Conservation (phyloP, 1,140 invertebrate genomes). For the Drosophila tsacasi region DNA sequence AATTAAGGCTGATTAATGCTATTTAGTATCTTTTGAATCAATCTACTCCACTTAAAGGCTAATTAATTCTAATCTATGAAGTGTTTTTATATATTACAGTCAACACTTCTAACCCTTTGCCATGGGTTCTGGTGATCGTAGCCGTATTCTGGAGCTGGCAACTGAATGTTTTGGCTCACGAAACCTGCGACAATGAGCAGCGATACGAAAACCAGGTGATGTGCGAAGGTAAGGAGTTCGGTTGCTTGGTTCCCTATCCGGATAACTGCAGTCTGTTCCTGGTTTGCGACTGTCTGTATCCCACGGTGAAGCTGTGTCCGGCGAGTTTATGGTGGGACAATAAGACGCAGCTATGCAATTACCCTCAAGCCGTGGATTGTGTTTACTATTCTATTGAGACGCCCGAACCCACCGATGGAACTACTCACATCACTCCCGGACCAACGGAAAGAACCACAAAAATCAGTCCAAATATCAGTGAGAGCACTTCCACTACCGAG, state of each 20-base stretch:
- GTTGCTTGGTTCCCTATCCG: constrained; percentile 66
- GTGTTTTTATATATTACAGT: not conserved
- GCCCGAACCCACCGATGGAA: constrained; percentile 31
- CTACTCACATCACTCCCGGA: constrained; percentile 14
- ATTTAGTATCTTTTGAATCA: not conserved
- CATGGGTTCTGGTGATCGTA: constrained; percentile 27
- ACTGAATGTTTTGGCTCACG: constrained; percentile 27
- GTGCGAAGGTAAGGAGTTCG: constrained; percentile 56
- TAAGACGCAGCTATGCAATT: constrained; percentile 54
- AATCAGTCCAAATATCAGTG: not conserved
- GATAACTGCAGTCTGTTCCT: constrained; percentile 66
- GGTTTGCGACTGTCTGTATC: constrained; percentile 70
- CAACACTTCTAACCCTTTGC: constrained; percentile 3
- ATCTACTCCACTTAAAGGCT: not conserved
- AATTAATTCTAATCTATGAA: constrained; percentile 3
- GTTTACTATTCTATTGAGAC: constrained; percentile 43
- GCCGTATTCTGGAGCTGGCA: constrained; percentile 35
- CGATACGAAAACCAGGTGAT: constrained; percentile 68
- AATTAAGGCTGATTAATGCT: not conserved
- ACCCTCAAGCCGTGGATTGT: constrained; percentile 54
- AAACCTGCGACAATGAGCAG: constrained; percentile 66
- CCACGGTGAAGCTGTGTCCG: constrained; percentile 64
- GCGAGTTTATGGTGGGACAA: constrained; percentile 60
- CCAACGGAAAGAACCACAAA: constrained; percentile 6
- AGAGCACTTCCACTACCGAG: not conserved